Percentiles rank a stretch among this genome's conserved stretches.
Evolutionary conservation across 2,888 invertebrate genomes (phyloP).

Genomic region (Chloromyia formosa): DNA sequence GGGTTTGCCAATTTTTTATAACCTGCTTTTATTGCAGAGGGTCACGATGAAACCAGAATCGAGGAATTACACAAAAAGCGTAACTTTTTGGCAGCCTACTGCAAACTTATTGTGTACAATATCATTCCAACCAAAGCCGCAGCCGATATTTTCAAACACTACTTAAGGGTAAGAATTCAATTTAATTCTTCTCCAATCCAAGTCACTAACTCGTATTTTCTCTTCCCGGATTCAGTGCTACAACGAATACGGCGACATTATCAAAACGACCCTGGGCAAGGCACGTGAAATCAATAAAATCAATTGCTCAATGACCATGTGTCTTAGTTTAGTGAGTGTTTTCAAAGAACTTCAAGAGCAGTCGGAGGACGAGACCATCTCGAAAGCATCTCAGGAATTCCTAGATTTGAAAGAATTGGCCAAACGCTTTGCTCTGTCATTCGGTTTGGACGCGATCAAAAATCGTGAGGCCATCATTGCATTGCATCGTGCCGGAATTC

Average conservation of each 20-base stretch:
- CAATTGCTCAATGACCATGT: conserved; percentile 93
- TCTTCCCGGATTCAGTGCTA: conserved; percentile 73
- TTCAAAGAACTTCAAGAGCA: conserved; percentile 76
- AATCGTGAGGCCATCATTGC: conserved; percentile 96
- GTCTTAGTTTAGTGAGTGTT: conserved; percentile 87
- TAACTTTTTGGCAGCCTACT: conserved; percentile 95
- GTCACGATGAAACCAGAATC: conserved; percentile 95
- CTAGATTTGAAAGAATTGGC: conserved; percentile 94
- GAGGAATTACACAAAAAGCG: conserved; percentile 96
- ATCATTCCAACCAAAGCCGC: conserved; percentile 92
- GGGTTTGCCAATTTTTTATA: neutral
- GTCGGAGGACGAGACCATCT: conserved; percentile 65
- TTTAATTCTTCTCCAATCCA: conserved; percentile 19
- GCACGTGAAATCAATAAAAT: conserved; percentile 97
- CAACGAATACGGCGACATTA: conserved; percentile 98
- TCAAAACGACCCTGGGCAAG: conserved; percentile 96
- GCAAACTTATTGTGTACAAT: conserved; percentile 97
- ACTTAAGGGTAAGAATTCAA: conserved; percentile 78
- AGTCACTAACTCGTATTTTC: neutral
- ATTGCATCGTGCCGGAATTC: conserved; percentile 92
- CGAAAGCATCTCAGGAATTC: conserved; percentile 82
- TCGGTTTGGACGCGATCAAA: conserved; percentile 95
- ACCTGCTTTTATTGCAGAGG: conserved; percentile 70
- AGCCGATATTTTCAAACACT: conserved; percentile 95
- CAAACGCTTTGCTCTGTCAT: conserved; percentile 94